phyloP scores from a whole-genome alignment of 2,888 invertebrate species.

The Drosophila mercatorum region DNA sequence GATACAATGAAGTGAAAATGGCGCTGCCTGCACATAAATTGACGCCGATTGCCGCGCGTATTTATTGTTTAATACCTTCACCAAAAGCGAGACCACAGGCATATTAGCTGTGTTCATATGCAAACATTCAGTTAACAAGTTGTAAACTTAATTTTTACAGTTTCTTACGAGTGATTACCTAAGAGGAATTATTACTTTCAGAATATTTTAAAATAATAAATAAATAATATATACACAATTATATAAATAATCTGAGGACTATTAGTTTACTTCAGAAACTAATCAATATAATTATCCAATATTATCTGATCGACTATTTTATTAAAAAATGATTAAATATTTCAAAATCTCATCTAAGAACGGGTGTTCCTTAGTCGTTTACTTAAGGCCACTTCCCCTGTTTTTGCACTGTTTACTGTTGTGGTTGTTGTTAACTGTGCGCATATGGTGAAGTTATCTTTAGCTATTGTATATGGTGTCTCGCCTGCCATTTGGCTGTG shows the following conservation, averaged over 20 bases:
- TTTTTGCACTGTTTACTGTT: slow-evolving; percentile 5
- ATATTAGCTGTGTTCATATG: slow-evolving; percentile 8
- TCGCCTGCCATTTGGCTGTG: slow-evolving; percentile 63
- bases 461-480: slow-evolving; percentile 56
- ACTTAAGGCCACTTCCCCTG: not conserved
- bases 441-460: slow-evolving; percentile 73
- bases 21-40: slow-evolving; percentile 82
- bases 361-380: slow-evolving; percentile 23
- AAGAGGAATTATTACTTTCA: not conserved
- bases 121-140: no score
- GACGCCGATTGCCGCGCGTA: slow-evolving; percentile 72
- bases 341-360: no score
- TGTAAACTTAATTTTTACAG: no score
- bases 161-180: no score
- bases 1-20: slow-evolving; percentile 81
- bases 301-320: no score
- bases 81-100: not conserved
- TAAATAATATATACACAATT: no score
- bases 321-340: no score
- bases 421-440: slow-evolving; percentile 52
- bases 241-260: no score
- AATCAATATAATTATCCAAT: no score
- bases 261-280: no score
- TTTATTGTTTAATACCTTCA: slow-evolving; percentile 38
- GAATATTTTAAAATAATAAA: not conserved